A percentile compares a stretch with the other conserved stretches of the same genome.
phyloP scores from a whole-genome alignment of 2,888 invertebrate genomes.

The Diaprepes abbreviatus region DNA sequence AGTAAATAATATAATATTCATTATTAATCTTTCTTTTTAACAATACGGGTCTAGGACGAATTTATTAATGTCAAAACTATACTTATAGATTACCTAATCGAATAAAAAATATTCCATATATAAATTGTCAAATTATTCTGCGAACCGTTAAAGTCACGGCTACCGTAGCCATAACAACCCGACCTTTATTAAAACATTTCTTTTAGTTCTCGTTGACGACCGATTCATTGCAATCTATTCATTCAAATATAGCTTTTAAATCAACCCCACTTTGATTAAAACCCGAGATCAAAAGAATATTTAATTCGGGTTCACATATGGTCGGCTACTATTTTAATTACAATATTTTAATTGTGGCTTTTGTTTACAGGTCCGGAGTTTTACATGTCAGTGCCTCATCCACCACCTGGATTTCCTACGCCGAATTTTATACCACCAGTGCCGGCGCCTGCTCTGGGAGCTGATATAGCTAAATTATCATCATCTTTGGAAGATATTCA shows the following conservation, averaged over 20 bases:
- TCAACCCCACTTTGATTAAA: constrained; percentile 47
- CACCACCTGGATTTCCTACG: constrained; percentile 68
- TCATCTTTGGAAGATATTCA: constrained; percentile 55
- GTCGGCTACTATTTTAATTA: constrained; percentile 41
- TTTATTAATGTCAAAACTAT: too few species aligned
- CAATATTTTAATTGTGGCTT: constrained; percentile 45
- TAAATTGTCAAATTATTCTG: too few species aligned
- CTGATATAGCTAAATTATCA: constrained; percentile 60
- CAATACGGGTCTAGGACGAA: too few species aligned
- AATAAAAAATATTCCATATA: too few species aligned
- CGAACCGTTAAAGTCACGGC: background rate
- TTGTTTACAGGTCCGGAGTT: constrained; percentile 55
- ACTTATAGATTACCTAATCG: too few species aligned
- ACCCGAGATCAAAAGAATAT: constrained; percentile 47
- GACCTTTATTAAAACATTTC: constrained; percentile 10
- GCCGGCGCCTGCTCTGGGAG: constrained; percentile 51
- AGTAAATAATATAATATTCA: too few species aligned
- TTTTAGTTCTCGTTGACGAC: constrained; percentile 34
- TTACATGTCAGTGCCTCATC: constrained; percentile 55
- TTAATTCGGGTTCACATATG: constrained; percentile 47
- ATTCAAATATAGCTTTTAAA: constrained; percentile 46
- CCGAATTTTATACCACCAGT: constrained; percentile 54
- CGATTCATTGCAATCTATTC: constrained; percentile 43
- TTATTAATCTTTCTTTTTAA: too few species aligned
- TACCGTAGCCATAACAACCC: constrained; percentile 11